phyloP scores from a whole-genome alignment of 2,797 vertebrate genomes.

The Acanthis flammea region DNA sequence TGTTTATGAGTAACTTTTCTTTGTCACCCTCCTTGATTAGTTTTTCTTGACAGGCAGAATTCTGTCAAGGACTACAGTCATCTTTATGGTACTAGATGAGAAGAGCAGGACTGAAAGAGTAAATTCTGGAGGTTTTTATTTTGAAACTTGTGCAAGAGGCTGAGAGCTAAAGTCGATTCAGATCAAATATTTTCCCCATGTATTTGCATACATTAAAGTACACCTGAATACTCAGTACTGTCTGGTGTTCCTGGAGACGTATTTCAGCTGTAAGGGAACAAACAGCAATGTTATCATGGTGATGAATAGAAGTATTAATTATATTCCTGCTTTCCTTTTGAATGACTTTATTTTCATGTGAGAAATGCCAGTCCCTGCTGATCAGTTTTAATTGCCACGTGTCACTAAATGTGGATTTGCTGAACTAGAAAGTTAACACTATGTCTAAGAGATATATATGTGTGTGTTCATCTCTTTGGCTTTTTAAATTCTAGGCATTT shows the following conservation, averaged over 20 bases:
- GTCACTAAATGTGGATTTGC: not conserved
- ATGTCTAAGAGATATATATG: rapidly evolving
- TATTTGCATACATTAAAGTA: not conserved
- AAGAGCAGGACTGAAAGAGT: not conserved
- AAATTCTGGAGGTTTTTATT: not conserved
- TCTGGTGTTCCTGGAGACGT: not conserved
- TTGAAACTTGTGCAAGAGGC: not conserved
- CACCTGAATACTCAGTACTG: not conserved
- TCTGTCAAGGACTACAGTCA: not conserved
- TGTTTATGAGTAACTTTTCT: not conserved
- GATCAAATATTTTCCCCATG: not conserved
- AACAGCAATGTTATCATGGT: not conserved
- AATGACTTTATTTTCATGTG: not conserved
- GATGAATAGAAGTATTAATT: not conserved
- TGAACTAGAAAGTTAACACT: not conserved
- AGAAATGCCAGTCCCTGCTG: not conserved
- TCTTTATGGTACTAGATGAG: not conserved
- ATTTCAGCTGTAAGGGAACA: not conserved
- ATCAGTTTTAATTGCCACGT: not conserved
- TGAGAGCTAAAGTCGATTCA: not conserved
- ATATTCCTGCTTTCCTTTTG: not conserved
- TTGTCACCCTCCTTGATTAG: not conserved
- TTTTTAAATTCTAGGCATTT: not conserved
- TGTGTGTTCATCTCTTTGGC: not conserved
- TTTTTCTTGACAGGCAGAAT: not conserved